Evolutionary conservation across 2,113 vertebrate genomes (phyloP), one percentile per base, ranked within the genome.

Genomic region (Vulpes ferrilata): DNA sequence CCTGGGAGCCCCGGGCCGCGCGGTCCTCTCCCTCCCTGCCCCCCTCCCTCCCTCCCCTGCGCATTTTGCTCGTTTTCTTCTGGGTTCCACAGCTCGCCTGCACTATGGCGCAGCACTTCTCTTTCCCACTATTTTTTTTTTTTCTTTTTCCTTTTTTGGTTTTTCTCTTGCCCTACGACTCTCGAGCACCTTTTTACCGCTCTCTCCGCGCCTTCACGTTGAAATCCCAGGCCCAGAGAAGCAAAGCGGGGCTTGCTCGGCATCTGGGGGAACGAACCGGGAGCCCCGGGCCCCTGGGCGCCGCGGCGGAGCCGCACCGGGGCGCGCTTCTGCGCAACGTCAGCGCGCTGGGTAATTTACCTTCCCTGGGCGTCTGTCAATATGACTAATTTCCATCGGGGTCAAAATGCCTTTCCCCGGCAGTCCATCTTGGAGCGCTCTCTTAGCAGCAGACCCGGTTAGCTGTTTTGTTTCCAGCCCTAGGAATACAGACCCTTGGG

Each of bases 351-450:
- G 19, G 30, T 84, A 88, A 97, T 98, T 98, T 98, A 98, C 98
- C 98, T 98, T 99, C 98, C 98, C 98, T 83, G 93, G 87, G 97
- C 89, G 96, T 94, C 98, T 98, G 98, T 98, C 98, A 97, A 97
- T 97, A 79, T 96, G 96, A 95, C 97, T 98, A 97, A 99, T 98
- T 98, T 98, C 98, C 97, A 98, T 85, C 12, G 97, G 96, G 98
- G 98, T 98, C 98, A 98, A 98, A 98, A 97, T 98, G 97, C 97
- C 98, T 98, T 95, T 98, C 97, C 89, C 96, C 71, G 86, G 93
- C 97, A 97, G 98, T 98, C 78, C 97, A 98, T 98, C 98, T 98
- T 98, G 94, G 43, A 98, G 94, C 30, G 65, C 90, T 98, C 96
- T 96, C 98, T 98, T 97, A 93, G 87, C 89, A 19, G 96, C 87